Evolutionary conservation across 1,140 invertebrate species (phyloP).

Genomic region (Schlechtendalia chinensis): DNA sequence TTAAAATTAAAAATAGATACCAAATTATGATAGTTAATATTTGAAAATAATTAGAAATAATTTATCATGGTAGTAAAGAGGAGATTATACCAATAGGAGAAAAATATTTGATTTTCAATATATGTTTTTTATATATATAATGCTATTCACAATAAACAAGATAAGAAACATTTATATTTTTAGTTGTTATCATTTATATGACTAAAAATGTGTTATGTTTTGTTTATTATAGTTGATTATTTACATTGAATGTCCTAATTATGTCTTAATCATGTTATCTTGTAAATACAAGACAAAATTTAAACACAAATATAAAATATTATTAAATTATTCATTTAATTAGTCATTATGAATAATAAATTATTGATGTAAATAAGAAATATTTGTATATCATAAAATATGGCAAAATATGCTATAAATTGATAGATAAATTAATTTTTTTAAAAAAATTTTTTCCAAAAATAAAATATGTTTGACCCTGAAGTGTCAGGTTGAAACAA

Average conservation of each 20-base stretch:
- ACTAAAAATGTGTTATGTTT: not conserved
- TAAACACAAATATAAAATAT: not conserved
- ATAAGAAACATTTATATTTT: too few relatives aligned
- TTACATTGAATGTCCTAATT: not conserved
- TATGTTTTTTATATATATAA: too few relatives aligned
- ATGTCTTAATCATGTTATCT: not conserved
- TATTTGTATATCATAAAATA: conserved; percentile 31
- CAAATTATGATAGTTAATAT: too few relatives aligned
- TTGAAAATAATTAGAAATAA: too few relatives aligned
- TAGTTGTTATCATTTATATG: not conserved
- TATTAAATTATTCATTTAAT: too few relatives aligned
- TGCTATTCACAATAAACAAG: too few relatives aligned
- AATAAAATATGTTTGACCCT: conserved; percentile 3
- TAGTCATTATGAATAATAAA: not conserved
- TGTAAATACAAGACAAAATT: not conserved
- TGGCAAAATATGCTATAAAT: conserved; percentile 12
- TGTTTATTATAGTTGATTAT: not conserved
- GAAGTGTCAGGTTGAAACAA: not conserved
- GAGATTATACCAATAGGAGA: too few relatives aligned
- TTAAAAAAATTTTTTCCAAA: not conserved
- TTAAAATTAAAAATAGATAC: too few relatives aligned
- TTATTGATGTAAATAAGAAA: conserved; percentile 28
- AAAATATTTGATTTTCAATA: too few relatives aligned
- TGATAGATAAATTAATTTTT: not conserved
- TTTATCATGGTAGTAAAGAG: too few relatives aligned